A percentile compares a stretch with the other conserved stretches of the same genome.
Evolutionary conservation across 2,113 vertebrate species (phyloP).

Genomic region (Callorhinus ursinus): DNA sequence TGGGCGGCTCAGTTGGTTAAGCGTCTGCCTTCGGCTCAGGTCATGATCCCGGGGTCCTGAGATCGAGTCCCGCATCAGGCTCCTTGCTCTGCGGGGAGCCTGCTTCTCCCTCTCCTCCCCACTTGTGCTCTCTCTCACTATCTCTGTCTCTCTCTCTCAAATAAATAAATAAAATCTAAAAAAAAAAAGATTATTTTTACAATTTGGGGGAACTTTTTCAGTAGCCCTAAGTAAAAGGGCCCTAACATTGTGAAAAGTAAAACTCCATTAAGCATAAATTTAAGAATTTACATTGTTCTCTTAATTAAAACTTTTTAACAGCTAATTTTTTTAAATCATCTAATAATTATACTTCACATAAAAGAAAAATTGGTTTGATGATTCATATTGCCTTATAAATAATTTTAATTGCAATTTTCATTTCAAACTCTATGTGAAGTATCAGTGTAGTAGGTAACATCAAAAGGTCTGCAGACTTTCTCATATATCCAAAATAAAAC

Average conservation of each 20-base stretch:
- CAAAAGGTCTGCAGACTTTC: neutral
- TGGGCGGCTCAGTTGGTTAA: too few species aligned
- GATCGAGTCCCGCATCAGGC: too few species aligned
- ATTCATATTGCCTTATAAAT: neutral
- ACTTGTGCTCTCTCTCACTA: too few species aligned
- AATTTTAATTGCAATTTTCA: neutral
- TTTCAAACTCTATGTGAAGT: neutral
- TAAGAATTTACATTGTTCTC: neutral
- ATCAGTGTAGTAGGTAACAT: neutral
- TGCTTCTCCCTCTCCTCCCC: too few species aligned
- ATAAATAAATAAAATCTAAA: too few species aligned
- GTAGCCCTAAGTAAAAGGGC: neutral
- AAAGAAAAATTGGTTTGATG: neutral
- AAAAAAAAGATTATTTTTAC: neutral
- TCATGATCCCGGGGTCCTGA: too few species aligned
- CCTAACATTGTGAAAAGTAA: neutral
- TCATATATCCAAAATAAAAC: neutral
- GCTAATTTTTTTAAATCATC: neutral
- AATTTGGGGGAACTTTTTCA: neutral
- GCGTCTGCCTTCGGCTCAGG: too few species aligned
- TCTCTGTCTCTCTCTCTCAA: too few species aligned
- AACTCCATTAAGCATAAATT: neutral
- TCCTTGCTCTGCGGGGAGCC: too few species aligned
- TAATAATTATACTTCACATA: neutral
- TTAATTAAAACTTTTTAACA: constrained; percentile 5